Percentiles rank a stretch among this genome's conserved stretches.
These are phyloP conservation scores for Acrocephalus arundinaceus DNA, from an alignment of 2,113 vertebrate species.

Conservation along the genomic window DNA sequence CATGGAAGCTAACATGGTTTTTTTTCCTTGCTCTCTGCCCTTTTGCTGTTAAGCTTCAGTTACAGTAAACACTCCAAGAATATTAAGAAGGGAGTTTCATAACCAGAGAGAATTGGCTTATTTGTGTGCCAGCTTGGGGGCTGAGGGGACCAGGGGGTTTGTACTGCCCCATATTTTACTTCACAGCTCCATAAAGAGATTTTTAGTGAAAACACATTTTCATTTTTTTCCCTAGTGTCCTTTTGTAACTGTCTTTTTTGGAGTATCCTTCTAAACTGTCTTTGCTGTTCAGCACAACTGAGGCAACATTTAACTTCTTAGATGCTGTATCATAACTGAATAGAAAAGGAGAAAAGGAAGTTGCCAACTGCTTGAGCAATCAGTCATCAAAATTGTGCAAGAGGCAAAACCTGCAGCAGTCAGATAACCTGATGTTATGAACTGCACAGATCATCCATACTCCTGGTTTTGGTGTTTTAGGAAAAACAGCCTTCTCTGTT, in stretches of 20 bases:
- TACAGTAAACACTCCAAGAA: constrained; percentile 44
- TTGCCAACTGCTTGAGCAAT: background rate
- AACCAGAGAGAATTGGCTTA: constrained; percentile 9
- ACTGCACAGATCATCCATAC: background rate
- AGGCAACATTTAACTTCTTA: background rate
- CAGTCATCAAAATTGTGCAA: background rate
- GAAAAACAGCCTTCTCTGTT: background rate
- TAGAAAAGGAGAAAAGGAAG: background rate
- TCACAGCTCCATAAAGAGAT: background rate
- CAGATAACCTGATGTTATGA: background rate
- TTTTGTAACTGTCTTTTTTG: background rate
- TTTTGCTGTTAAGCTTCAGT: constrained; percentile 38
- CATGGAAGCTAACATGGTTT: background rate
- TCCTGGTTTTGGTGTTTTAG: background rate
- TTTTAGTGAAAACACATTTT: background rate
- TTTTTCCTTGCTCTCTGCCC: background rate
- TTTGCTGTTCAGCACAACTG: background rate
- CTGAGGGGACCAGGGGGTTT: background rate
- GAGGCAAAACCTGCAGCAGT: background rate
- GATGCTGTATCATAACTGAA: background rate
- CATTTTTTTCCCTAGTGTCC: background rate
- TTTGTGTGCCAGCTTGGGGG: background rate
- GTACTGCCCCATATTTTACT: background rate
- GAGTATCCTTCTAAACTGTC: background rate
- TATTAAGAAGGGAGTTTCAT: constrained; percentile 59